phyloP scores from a whole-genome alignment of 2,888 invertebrate species.

The Cataglyphis albicans region DNA sequence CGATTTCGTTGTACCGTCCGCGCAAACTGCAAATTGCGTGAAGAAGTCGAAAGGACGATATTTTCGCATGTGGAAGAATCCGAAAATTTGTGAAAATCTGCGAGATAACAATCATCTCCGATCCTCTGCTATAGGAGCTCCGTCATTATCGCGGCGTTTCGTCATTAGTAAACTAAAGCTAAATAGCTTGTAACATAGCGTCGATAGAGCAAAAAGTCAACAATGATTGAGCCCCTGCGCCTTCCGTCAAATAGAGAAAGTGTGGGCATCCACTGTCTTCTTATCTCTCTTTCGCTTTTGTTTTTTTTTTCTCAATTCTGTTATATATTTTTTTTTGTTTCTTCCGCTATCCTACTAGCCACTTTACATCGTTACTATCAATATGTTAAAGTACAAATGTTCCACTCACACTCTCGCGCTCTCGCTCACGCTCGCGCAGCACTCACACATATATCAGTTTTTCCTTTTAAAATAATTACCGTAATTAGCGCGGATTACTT shows the following conservation, averaged over 20 bases:
- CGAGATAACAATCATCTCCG: neutral
- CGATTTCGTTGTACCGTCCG: neutral
- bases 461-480: slow-evolving; percentile 85
- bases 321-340: slow-evolving; percentile 35
- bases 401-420: slow-evolving; percentile 83
- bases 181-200: slow-evolving; percentile 67
- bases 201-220: slow-evolving; percentile 76
- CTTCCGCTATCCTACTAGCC: slow-evolving; percentile 82
- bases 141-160: slow-evolving; percentile 55
- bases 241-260: slow-evolving; percentile 69
- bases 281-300: slow-evolving; percentile 61
- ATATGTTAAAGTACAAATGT: slow-evolving; percentile 86
- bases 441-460: slow-evolving; percentile 82
- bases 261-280: slow-evolving; percentile 63
- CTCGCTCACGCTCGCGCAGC: slow-evolving; percentile 43
- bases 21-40: neutral
- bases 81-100: neutral
- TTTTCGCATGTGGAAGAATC: neutral
- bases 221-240: slow-evolving; percentile 82
- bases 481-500: slow-evolving; percentile 82
- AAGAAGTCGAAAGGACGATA: neutral
- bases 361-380: slow-evolving; percentile 86
- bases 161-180: slow-evolving; percentile 68
- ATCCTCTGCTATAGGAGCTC: neutral
- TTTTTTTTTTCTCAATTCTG: slow-evolving; percentile 40